Conservation (phyloP, 2,888 invertebrate genomes). For the Ctena decussata region DNA sequence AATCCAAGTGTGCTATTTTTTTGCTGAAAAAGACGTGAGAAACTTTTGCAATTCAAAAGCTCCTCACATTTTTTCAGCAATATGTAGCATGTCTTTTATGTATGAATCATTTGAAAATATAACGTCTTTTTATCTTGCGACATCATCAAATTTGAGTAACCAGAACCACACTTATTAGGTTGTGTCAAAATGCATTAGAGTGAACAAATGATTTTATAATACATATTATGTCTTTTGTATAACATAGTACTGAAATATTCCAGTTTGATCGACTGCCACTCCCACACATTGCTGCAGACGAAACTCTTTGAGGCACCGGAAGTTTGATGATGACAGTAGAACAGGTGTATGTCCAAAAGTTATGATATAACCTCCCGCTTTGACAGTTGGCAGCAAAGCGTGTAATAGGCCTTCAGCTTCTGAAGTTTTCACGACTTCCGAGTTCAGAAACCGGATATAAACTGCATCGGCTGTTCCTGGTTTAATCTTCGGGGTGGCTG, state of each 20-base stretch:
- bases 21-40: too few relatives aligned
- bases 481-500: constrained; percentile 66
- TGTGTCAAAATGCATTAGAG: too few relatives aligned
- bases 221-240: constrained; percentile 34
- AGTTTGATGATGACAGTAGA: constrained; percentile 70
- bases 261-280: constrained; percentile 55
- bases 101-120: too few relatives aligned
- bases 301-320: constrained; percentile 55
- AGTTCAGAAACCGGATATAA: constrained; percentile 71
- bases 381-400: constrained; percentile 68
- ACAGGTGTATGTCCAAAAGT: constrained; percentile 76
- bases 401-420: constrained; percentile 66
- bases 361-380: constrained; percentile 65
- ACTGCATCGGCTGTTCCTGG: constrained; percentile 69
- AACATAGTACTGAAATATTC: constrained; percentile 74
- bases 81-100: too few relatives aligned
- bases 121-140: too few relatives aligned
- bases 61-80: too few relatives aligned
- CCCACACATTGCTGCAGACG: constrained; percentile 60
- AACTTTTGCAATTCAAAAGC: too few relatives aligned
- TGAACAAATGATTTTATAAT: too few relatives aligned
- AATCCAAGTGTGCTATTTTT: too few relatives aligned
- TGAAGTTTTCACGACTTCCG: constrained; percentile 70
- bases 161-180: too few relatives aligned
- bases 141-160: too few relatives aligned